phyloP scores from a whole-genome alignment of 2,113 vertebrate genomes.

The Coregonus clupeaformis region DNA sequence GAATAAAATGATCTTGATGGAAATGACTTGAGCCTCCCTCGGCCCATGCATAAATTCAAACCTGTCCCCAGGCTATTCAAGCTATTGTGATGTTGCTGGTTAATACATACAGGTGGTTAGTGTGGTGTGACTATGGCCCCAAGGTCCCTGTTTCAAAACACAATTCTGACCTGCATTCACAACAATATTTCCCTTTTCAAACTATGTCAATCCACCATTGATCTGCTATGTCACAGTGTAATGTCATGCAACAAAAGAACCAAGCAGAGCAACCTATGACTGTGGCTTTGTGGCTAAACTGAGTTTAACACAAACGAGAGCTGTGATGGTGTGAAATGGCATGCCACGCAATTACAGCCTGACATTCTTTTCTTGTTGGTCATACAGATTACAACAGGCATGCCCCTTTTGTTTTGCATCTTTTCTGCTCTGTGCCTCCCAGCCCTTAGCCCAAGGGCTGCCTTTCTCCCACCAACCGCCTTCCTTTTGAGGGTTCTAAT shows the following conservation, averaged over 20 bases:
- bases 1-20: slow-evolving; percentile 15
- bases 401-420: slow-evolving; percentile 1
- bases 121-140: background rate
- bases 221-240: background rate
- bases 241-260: background rate
- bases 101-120: background rate
- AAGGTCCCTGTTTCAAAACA: background rate
- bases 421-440: background rate
- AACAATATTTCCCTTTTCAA: background rate
- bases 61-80: background rate
- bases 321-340: background rate
- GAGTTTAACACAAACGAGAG: background rate
- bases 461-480: background rate
- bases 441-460: background rate
- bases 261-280: background rate
- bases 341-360: background rate
- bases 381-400: slow-evolving; percentile 1
- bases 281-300: background rate
- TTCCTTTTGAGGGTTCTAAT: slow-evolving; percentile 1
- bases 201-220: slow-evolving; percentile 2
- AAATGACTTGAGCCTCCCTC: background rate
- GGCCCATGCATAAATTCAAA: background rate
- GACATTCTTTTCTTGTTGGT: background rate
- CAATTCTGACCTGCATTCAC: background rate
- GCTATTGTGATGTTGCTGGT: background rate